Evolutionary conservation across 1,140 invertebrate species (phyloP).

Genomic region (Drosophila rufa): DNA sequence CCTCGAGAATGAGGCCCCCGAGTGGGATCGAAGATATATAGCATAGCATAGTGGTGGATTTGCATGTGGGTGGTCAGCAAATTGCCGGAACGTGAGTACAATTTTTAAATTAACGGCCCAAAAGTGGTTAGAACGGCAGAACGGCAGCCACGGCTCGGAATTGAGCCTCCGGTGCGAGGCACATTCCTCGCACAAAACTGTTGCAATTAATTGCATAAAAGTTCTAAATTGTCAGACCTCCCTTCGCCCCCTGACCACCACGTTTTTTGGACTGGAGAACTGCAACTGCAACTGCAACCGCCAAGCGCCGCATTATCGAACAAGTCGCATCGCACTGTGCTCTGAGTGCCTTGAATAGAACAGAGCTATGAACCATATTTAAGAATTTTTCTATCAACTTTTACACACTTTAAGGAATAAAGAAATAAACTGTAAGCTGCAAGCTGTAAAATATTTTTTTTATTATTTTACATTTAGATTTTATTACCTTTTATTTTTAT

Average conservation of each 20-base stretch:
- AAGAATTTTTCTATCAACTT: no score
- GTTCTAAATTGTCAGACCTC: conserved; percentile 73
- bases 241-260: conserved; percentile 10
- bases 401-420: no score
- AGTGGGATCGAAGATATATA: conserved; percentile 39
- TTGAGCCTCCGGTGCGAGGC: conserved; percentile 30
- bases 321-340: conserved; percentile 37
- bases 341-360: no score
- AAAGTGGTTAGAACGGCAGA: conserved; percentile 74
- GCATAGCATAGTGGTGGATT: conserved; percentile 41
- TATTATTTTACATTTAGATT: no score
- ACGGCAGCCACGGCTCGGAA: conserved; percentile 33
- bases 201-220: conserved; percentile 82
- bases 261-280: conserved; percentile 13
- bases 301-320: conserved; percentile 35
- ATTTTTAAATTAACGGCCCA: conserved; percentile 81
- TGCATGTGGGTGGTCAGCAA: conserved; percentile 83
- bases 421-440: no score
- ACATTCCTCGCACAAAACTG: conserved; percentile 76
- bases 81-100: conserved; percentile 83
- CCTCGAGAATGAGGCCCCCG: conserved; percentile 37
- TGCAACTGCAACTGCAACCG: conserved; percentile 43
- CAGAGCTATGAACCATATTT: no score
- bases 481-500: no score
- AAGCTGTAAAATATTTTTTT: no score